Conservation (phyloP, 2,797 vertebrate species). For the Mormyrus hasselquistii region DNA sequence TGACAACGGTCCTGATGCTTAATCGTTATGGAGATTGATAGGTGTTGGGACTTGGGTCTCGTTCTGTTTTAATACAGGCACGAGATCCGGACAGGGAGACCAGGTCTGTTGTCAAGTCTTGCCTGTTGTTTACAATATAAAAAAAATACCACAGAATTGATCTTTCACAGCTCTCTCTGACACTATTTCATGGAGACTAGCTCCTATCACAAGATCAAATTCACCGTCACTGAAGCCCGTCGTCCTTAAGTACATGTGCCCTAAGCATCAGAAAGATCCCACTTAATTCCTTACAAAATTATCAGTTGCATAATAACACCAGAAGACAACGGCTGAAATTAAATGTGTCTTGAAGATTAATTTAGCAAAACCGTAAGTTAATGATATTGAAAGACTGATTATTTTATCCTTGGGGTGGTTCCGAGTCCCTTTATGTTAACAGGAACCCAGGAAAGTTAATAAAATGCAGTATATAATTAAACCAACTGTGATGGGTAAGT, state of each 20-base stretch:
- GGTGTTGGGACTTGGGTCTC: not conserved
- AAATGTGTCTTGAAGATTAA: slow-evolving; percentile 14
- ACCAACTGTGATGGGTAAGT: not conserved
- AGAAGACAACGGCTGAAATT: not conserved
- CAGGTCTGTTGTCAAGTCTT: not conserved
- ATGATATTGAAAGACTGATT: not conserved
- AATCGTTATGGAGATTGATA: not conserved
- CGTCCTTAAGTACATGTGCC: not conserved
- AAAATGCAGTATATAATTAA: not conserved
- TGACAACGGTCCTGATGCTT: not conserved
- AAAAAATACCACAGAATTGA: not conserved
- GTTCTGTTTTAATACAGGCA: not conserved
- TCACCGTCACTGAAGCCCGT: not conserved
- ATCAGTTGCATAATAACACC: not conserved
- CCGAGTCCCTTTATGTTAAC: not conserved
- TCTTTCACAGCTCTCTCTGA: not conserved
- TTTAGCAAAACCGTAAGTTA: slow-evolving; percentile 4
- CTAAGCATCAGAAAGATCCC: not conserved
- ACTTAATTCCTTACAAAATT: not conserved
- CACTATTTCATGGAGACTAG: not conserved
- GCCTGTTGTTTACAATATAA: not conserved
- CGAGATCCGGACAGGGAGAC: not conserved
- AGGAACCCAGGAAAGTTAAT: slow-evolving; percentile 4
- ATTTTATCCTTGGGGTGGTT: slow-evolving; percentile 1
- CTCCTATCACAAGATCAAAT: not conserved